These are phyloP conservation scores for Lophura swinhoii DNA, from an alignment of 2,797 vertebrate species.

Conservation along the genomic window DNA sequence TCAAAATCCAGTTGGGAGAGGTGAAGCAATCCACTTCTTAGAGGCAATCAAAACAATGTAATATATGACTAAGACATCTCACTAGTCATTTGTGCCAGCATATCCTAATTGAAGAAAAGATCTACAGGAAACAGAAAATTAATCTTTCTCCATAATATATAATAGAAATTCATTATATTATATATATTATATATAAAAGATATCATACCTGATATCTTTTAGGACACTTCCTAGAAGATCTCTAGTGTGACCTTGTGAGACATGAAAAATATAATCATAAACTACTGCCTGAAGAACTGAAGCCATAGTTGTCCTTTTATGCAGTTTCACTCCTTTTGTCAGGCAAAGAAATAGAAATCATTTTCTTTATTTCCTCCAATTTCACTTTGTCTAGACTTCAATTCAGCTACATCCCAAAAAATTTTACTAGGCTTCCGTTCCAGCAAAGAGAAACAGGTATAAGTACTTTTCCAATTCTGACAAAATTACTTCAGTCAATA, in stretches of 20 bases:
- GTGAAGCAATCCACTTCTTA: background rate
- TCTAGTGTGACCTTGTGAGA: background rate
- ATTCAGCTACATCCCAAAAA: background rate
- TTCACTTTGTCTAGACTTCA: background rate
- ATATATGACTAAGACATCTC: background rate
- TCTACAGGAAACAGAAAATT: background rate
- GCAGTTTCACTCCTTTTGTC: background rate
- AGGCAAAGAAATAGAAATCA: background rate
- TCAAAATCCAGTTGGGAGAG: conserved; percentile 13
- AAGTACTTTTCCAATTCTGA: background rate
- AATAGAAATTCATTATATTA: background rate
- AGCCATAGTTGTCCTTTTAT: background rate
- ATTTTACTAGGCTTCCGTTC: background rate
- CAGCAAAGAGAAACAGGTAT: background rate
- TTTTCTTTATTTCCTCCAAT: background rate
- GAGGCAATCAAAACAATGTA: background rate
- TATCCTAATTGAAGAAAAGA: background rate
- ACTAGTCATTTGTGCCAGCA: background rate
- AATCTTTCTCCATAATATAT: background rate
- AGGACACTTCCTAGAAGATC: background rate
- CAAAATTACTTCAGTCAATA: background rate
- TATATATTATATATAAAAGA: too few species aligned
- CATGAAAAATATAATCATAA: background rate
- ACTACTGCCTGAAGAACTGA: background rate
- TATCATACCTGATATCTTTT: too few species aligned